These are phyloP conservation scores for Saccostrea cuccullata DNA, from an alignment of 1,140 invertebrate genomes.

Conservation along the genomic window DNA sequence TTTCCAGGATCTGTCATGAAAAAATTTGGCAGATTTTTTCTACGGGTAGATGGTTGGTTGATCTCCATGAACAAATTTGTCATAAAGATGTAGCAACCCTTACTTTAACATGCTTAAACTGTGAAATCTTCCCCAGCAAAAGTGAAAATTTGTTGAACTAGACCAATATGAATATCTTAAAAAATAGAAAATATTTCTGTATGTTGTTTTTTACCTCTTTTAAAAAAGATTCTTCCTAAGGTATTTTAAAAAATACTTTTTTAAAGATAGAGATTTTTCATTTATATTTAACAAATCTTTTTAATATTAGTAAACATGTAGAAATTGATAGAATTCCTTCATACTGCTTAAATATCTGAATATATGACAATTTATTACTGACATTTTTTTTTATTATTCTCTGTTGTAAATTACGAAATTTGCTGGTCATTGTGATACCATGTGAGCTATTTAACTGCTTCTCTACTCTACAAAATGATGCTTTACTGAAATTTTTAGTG, in stretches of 20 bases:
- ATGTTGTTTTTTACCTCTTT: no score
- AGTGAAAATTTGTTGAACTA: background rate
- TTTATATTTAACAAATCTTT: no score
- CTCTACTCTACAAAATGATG: background rate
- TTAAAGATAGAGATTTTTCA: no score
- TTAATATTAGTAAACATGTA: background rate
- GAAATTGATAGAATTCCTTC: background rate
- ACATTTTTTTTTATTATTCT: background rate
- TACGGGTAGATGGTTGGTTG: constrained; percentile 22
- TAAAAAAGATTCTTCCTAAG: no score
- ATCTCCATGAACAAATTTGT: constrained; percentile 31
- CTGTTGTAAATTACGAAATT: background rate
- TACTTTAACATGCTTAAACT: background rate
- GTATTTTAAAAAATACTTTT: no score
- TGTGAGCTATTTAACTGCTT: background rate
- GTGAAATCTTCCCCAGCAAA: background rate
- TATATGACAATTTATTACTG: background rate
- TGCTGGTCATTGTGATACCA: background rate
- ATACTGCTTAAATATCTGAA: background rate
- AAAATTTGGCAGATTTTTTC: constrained; percentile 21
- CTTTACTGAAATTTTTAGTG: background rate
- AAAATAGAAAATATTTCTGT: background rate
- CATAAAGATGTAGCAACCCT: background rate
- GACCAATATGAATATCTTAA: background rate
- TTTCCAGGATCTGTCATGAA: constrained; percentile 23